Evolutionary conservation across 2,888 invertebrate species (phyloP), one percentile per base, ranked within the genome.

Genomic region (Diarsia rubi): DNA sequence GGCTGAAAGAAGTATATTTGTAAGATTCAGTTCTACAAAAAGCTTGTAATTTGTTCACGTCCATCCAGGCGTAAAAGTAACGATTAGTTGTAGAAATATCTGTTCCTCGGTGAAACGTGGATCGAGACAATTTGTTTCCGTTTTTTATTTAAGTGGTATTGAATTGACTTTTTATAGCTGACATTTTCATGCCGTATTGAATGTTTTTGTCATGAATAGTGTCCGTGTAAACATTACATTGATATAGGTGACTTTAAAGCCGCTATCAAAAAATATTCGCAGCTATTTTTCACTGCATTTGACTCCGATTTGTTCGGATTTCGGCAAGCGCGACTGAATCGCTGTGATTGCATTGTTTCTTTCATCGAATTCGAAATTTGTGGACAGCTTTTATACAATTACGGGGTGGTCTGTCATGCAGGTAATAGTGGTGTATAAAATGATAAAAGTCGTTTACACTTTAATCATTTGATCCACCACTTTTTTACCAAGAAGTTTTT

Each of bases 331-430:
- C 70, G 65, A 73, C 73, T 79, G 75, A 79, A 82, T 82, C 78
- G 78, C 76, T 42, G 64, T 54, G 66, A 83, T 85, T 82, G 79
- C 69, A 79, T 82, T 86, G 79, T 84, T 79, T 77, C 68, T 73
- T 81, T 83, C 47, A 71, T 27, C 27, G 42, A 57, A 73, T 54
- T 66, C 70, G 45, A 63, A 67, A 74, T 82, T 80, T 75, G 62
- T 49, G 37, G 21, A 60, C 31, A 66, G 62, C 63, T 82, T 80
- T 79, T 44, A 54, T 69, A 54, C 65, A 66, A 71, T 71, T 64
- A 60, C 4, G 59, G 12, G n/a, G 64, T 27, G 16, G 37, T 44
- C 45, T 54, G 60, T 45, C 37, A n/a, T 3, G 12, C 14, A 37
- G 37, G 37, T 37, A 37, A 37, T 37, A 37, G 37, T 37, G 37